These are phyloP conservation scores for Epirrhoe alternata DNA, from an alignment of 2,888 invertebrate species.

Conservation along the genomic window DNA sequence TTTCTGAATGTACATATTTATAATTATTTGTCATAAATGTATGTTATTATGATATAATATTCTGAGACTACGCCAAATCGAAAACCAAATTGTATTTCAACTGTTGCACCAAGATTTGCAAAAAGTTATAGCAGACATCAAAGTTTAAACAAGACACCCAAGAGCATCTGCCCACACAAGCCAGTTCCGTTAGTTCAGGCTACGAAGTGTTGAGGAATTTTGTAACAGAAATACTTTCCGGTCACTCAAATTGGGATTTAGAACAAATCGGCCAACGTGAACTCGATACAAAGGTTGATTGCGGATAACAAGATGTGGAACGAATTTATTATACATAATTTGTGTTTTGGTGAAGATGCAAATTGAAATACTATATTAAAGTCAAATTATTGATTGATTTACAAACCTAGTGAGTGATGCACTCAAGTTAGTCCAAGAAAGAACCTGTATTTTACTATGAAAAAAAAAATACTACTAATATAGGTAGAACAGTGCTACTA, in stretches of 20 bases:
- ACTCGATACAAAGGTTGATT: conserved; percentile 7
- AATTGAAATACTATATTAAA: background rate
- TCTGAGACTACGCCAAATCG: too few species aligned
- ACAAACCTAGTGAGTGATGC: too few species aligned
- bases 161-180: conserved; percentile 47
- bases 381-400: too few species aligned
- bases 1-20: too few species aligned
- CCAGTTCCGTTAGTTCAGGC: conserved; percentile 47
- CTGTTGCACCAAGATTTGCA: background rate
- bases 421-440: too few species aligned
- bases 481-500: too few species aligned
- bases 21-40: too few species aligned
- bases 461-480: too few species aligned
- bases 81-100: too few species aligned
- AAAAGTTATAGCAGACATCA: background rate
- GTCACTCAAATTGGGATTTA: conserved; percentile 29
- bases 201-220: conserved; percentile 39
- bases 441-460: too few species aligned
- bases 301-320: conserved; percentile 1
- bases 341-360: background rate
- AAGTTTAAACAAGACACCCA: conserved; percentile 5
- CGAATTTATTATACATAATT: background rate
- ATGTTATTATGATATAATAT: too few species aligned
- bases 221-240: conserved; percentile 40
- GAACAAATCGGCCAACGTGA: conserved; percentile 25